phyloP scores from a whole-genome alignment of 30 jellyfish, hydroid and myxozoan species.

The Cassiopea andromeda region DNA sequence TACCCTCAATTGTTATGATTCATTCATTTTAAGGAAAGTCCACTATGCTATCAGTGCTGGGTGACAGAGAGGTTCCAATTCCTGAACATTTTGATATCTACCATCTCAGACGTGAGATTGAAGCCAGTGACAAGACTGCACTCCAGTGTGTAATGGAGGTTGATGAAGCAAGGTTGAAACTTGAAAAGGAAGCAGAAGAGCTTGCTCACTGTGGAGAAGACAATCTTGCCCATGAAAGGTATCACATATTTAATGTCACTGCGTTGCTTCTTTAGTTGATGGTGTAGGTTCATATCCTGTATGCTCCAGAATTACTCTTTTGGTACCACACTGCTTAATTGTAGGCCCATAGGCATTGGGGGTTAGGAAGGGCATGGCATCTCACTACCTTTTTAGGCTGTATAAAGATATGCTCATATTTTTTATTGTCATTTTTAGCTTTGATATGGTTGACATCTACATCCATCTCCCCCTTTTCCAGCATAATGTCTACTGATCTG shows the following conservation, averaged over 20 bases:
- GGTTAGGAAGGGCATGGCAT: too few relatives aligned
- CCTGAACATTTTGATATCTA: slow-evolving; percentile 95
- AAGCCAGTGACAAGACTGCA: slow-evolving; percentile 97
- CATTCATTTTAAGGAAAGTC: slow-evolving; percentile 78
- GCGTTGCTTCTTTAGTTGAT: too few relatives aligned
- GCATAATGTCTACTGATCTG: too few relatives aligned
- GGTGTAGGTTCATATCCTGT: too few relatives aligned
- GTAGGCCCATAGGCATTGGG: too few relatives aligned
- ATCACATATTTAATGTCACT: background rate
- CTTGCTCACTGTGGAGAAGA: slow-evolving; percentile 86
- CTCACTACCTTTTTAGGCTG: too few relatives aligned
- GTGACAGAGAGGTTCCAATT: slow-evolving; percentile 88
- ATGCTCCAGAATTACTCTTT: too few relatives aligned
- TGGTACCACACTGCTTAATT: too few relatives aligned
- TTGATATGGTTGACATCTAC: too few relatives aligned
- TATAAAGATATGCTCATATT: too few relatives aligned
- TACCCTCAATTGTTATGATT: background rate
- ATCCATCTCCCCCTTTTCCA: too few relatives aligned
- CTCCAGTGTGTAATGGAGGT: slow-evolving; percentile 97
- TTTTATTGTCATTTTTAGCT: too few relatives aligned
- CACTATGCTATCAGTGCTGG: slow-evolving; percentile 78
- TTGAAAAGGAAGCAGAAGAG: slow-evolving; percentile 98
- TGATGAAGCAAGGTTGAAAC: slow-evolving; percentile 78
- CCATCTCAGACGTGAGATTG: slow-evolving; percentile 90
- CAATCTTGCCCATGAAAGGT: slow-evolving; percentile 95